phyloP scores from a whole-genome alignment of 2,113 vertebrate species.

The Ophiodon elongatus region DNA sequence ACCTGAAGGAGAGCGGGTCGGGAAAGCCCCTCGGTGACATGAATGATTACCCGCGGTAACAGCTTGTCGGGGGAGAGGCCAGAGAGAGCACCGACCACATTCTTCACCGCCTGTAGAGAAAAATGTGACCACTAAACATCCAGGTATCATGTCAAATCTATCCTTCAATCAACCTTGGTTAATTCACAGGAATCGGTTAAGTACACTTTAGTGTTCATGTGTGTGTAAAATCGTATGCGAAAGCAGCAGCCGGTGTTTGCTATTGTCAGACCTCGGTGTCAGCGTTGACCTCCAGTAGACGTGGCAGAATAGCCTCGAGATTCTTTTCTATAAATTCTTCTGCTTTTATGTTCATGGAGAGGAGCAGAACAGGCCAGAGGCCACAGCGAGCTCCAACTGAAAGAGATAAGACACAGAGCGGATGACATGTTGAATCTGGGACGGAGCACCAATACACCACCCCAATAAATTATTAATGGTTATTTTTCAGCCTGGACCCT shows the following conservation, averaged over 20 bases:
- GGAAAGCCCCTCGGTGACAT: conserved; percentile 86
- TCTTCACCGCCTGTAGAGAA: conserved; percentile 83
- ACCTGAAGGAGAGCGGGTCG: conserved; percentile 88
- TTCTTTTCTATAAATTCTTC: conserved; percentile 90
- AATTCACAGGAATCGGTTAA: not conserved
- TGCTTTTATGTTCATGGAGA: conserved; percentile 91
- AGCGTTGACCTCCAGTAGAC: conserved; percentile 83
- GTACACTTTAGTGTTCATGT: not conserved
- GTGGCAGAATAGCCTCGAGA: conserved; percentile 88
- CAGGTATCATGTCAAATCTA: not conserved
- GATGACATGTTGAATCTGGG: not conserved
- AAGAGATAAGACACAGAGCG: not conserved
- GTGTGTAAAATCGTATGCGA: not conserved
- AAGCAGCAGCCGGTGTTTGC: not conserved
- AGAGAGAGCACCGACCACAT: conserved; percentile 91
- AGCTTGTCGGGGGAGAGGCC: conserved; percentile 89
- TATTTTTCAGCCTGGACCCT: no score
- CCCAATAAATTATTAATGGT: not conserved
- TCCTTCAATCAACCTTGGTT: not conserved
- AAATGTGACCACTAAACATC: not conserved
- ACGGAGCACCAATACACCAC: not conserved
- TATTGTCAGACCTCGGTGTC: conserved; percentile 86
- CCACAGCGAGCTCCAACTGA: conserved; percentile 87
- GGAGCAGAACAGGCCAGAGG: conserved; percentile 91
- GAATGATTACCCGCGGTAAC: conserved; percentile 89